Base-by-base conservation (phyloP, 2,797 vertebrate genomes). In the Urosaurus nigricauda region DNA sequence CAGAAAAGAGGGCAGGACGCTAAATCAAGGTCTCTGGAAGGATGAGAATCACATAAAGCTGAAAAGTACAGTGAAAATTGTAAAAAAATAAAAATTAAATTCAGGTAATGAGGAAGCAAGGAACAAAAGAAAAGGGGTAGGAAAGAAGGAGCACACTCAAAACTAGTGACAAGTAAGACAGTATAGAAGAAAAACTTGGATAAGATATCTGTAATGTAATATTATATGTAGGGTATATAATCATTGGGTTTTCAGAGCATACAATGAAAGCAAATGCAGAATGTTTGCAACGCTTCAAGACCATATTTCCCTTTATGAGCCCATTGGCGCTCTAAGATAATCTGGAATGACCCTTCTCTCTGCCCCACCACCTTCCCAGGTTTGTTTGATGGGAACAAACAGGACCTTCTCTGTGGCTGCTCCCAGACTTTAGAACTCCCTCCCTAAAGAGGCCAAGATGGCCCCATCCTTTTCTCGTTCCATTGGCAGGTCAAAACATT, bases 21-120 rank as follows among this genome's bases (percentile, higher is more conserved):
- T 89, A 85, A 89, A 82, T 89, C 88, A 89, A 82, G 79, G 19
- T 86, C 71, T 47, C 83, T 85, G 58, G 84, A 63, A 89, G 58
- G 35, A 77, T 86, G 79, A 86, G 71, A 81, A 65, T 75, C 43
- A 16, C 68, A 75, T 53, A 63, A 60, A 82, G 35, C 37, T 74
- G 56, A 89, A 89, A 85, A 75, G 26, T 77, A 75, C 32, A 79
- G 53, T 88, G 73, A 26, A 71, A 24, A n/a, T 74, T 58, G 60
- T 85, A 58, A 5, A 24, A 79, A 40, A 79, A 8, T 51, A 8
- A 83, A 78, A 90, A 79, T 29, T 73, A 71, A 84, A 24, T 40
- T 60, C 3, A 43, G 37, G 51, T 79, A 73, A 79, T 73, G 37
- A 82, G 73, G 63, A 91, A 14, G 29, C 35, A 77, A 85, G 83